Evolutionary conservation across 2,888 invertebrate genomes (phyloP), one percentile per base, ranked within the genome.

Genomic region (Synanthedon tipuliformis): DNA sequence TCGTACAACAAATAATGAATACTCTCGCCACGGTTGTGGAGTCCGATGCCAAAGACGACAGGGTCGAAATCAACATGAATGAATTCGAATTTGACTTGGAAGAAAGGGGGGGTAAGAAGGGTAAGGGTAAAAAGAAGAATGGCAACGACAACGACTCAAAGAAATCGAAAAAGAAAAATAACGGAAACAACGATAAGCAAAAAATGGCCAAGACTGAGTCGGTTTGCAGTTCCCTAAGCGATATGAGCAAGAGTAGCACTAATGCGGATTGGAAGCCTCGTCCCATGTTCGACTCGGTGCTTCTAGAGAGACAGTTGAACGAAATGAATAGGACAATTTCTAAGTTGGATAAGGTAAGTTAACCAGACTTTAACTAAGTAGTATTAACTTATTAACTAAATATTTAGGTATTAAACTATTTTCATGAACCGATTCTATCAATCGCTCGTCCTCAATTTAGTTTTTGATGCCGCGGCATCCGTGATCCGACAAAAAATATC

Each of bases 231-330:
- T 84, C 85, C 0, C 51, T 73, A 0, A 78, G 81, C 52, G 83
- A 85, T 52, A 73, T 75, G 69, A 81, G 79, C 52, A 69, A 64
- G 13, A 64, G 68, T 0, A 77, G 78, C 51, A 62, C 56, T 1
- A 69, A 66, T 27, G 64, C 56, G 23, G 62, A 61, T 1, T 62
- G 63, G 15, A 69, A 58, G n/a, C 4, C 55, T 1, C 58, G 57
- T 1, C 48, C 55, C 12, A 41, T 55, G 59, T 55, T 84, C 55
- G 72, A 89, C 65, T 60, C 81, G 61, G 60, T 80, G 48, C 79
- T 84, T 23, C 56, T 91, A 55, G 90, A 90, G 66, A 75, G 88
- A 41, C 80, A 87, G 34, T 59, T 90, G 50, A 90, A 90, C 54
- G 90, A 90, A 58, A 54, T 90, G 54, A 78, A 80, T 48, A 65